Percentiles rank a stretch among this genome's conserved stretches.
phyloP scores from a whole-genome alignment of 2,888 invertebrate species.

The Heteromurus nitidus region DNA sequence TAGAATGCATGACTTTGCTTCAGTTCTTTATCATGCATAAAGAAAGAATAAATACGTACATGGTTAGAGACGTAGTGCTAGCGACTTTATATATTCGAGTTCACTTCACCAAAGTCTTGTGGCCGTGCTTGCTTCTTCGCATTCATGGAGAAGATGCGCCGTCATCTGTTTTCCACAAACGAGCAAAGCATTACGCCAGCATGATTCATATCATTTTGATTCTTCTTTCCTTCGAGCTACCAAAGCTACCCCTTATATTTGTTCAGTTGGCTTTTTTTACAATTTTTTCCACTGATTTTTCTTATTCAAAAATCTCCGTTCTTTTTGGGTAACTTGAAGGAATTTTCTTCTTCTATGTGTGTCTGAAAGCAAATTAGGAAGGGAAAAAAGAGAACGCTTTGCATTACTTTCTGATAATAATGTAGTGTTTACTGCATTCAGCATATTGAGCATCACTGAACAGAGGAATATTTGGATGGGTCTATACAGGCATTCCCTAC shows the following conservation, averaged over 20 bases:
- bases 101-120: not conserved
- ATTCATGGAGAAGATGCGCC: constrained; percentile 54
- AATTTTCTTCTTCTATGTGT: not conserved
- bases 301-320: not conserved
- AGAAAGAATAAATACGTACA: constrained; percentile 8
- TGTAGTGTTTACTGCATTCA: no score
- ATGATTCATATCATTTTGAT: constrained; percentile 47
- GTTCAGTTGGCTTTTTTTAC: not conserved
- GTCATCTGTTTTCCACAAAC: constrained; percentile 64
- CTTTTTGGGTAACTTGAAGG: not conserved
- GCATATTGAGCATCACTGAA: no score
- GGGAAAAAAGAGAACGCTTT: not conserved
- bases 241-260: not conserved
- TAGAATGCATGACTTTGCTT: constrained; percentile 54
- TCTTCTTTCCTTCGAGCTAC: no score
- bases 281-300: not conserved
- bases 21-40: constrained; percentile 40
- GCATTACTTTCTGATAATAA: no score
- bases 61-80: not conserved
- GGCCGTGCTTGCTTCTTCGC: not conserved
- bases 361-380: not conserved
- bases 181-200: constrained; percentile 48
- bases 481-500: no score
- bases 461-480: no score
- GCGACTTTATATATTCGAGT: not conserved